Evolutionary conservation across 2,113 vertebrate species (phyloP).

Genomic region (Strigops habroptila): DNA sequence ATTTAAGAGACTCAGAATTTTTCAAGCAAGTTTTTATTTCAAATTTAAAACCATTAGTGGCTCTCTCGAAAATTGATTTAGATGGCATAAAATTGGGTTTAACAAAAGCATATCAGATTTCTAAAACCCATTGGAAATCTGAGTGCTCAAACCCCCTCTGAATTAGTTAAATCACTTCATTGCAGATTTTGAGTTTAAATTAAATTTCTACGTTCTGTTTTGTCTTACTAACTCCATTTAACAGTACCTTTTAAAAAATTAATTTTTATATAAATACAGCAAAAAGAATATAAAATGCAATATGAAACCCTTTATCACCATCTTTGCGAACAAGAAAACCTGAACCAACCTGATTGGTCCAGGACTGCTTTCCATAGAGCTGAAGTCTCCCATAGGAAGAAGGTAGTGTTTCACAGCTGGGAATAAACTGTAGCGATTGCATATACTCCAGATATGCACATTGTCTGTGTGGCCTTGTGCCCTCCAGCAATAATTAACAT

Average conservation of each 20-base stretch:
- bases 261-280: neutral
- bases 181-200: neutral
- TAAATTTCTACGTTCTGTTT: neutral
- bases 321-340: neutral
- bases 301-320: neutral
- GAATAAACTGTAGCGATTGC: accelerated
- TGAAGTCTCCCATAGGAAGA: neutral
- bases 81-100: neutral
- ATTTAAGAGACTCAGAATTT: neutral
- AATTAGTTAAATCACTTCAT: neutral
- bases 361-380: neutral
- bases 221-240: neutral
- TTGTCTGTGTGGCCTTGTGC: neutral
- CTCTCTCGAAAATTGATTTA: neutral
- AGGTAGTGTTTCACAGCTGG: neutral
- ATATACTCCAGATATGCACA: accelerated
- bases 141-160: neutral
- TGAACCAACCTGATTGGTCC: neutral
- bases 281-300: neutral
- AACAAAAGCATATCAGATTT: neutral
- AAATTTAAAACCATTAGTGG: neutral
- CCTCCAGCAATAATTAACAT: neutral
- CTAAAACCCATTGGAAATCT: neutral
- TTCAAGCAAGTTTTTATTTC: neutral
- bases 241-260: neutral